Evolutionary conservation across 2,888 invertebrate species (phyloP), one percentile per base, ranked within the genome.

Genomic region (Antitype chi): DNA sequence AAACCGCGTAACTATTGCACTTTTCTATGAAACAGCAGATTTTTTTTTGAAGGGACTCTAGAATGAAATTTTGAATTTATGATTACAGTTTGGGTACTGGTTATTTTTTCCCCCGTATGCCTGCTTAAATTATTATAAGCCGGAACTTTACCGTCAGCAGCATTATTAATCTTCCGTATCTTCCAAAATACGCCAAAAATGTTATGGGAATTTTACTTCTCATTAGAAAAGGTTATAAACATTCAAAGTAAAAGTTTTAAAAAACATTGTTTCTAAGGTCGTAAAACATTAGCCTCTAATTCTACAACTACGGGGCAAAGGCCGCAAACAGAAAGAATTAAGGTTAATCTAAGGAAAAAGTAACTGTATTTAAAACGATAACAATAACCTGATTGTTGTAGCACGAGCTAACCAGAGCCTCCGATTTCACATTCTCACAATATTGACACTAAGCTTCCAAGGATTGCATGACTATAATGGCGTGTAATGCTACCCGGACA

Each of bases 401-500:
- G 43, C 47, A 49, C 63, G 25, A 23, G 25, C 38, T 17, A 32
- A 53, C 69, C 32, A 20, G 49, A 70, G 67, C 82, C 52, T 73
- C 82, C 17, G 25, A 38, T 81, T 82, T 59, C 78, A 53, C 55
- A 47, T 78, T 69, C 63, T 66, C 68, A 67, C 62, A 73, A 74
- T 78, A 81, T 69, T 81, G 82, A 70, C 83, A 74, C 63, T 67
- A 68, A 32, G 63, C 49, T 78, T 59, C 67, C 60, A 55, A 63
- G 74, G 74, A 71, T 82, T 68, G 83, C 81, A 82, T 78, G 83
- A 60, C 81, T 25, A n/a, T 70, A 74, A 74, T 70, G 23, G 70
- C 49, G 3, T 74, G 83, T 63, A 68, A 81, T 32, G 67, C 53
- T 74, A 78, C 53, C 62, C 59, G 55, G 25, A 60, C 20, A 67